These are phyloP conservation scores for Papilio demoleus DNA, from an alignment of 2,888 invertebrate genomes.

Conservation along the genomic window DNA sequence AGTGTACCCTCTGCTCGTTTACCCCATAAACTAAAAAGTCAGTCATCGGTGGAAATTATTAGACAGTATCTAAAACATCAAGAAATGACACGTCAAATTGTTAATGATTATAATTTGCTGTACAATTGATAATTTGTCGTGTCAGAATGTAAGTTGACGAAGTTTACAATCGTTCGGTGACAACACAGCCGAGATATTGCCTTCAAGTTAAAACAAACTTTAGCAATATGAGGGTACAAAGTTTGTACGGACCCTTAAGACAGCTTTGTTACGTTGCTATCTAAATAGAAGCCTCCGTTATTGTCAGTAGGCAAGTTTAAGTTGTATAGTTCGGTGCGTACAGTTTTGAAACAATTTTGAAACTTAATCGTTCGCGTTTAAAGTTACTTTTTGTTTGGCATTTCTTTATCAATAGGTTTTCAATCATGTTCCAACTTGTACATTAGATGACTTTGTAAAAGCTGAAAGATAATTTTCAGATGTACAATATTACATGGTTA, in stretches of 20 bases:
- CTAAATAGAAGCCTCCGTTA: slow-evolving; percentile 47
- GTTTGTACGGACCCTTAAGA: slow-evolving; percentile 58
- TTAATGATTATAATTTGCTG: not conserved
- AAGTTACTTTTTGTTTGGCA: slow-evolving; percentile 41
- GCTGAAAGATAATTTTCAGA: not conserved
- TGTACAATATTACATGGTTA: not conserved
- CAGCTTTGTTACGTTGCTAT: slow-evolving; percentile 54
- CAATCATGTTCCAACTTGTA: slow-evolving; percentile 35
- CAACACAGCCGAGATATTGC: slow-evolving; percentile 57
- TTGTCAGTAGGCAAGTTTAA: slow-evolving; percentile 46
- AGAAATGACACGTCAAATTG: not conserved
- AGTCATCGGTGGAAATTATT: not conserved
- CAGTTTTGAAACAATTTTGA: slow-evolving; percentile 52
- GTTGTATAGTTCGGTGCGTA: slow-evolving; percentile 48
- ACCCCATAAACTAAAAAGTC: too few species aligned
- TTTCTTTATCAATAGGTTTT: slow-evolving; percentile 44
- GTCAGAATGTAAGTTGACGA: not conserved
- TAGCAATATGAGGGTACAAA: slow-evolving; percentile 71
- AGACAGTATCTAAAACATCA: not conserved
- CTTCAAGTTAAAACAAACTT: slow-evolving; percentile 65
- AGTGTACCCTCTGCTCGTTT: too few species aligned
- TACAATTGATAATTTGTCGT: not conserved
- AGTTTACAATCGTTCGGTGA: slow-evolving; percentile 36
- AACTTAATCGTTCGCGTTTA: slow-evolving; percentile 43
- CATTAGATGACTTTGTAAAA: slow-evolving; percentile 1